These are phyloP conservation scores for Acanthacorydalis orientalis DNA, from an alignment of 2,888 invertebrate species.

Conservation along the genomic window DNA sequence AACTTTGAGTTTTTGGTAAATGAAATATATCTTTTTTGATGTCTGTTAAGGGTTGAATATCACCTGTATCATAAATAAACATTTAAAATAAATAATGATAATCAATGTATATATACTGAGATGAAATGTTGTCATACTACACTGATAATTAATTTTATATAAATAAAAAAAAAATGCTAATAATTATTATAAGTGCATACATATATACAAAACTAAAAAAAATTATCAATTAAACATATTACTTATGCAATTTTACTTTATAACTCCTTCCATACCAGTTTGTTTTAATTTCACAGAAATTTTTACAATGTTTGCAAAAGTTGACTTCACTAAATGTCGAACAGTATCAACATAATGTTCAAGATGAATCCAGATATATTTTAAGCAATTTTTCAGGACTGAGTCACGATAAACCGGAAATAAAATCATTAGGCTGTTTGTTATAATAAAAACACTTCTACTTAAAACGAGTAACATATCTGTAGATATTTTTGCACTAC, in stretches of 20 bases:
- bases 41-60: constrained; percentile 4
- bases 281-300: constrained; percentile 15
- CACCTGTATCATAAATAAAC: constrained; percentile 6
- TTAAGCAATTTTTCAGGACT: constrained; percentile 21
- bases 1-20: constrained; percentile 10
- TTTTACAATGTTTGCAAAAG: constrained; percentile 28
- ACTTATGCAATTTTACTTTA: no score
- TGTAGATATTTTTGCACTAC: no score
- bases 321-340: constrained; percentile 35
- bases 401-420: not conserved
- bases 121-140: no score
- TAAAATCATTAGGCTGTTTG: no score
- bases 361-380: constrained; percentile 38
- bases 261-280: constrained; percentile 17
- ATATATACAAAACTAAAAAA: no score
- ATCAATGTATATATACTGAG: no score
- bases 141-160: no score
- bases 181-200: no score
- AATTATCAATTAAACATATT: no score
- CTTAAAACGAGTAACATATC: no score
- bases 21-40: constrained; percentile 11
- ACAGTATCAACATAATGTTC: constrained; percentile 51
- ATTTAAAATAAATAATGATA: constrained; percentile 19
- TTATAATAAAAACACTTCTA: not conserved
- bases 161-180: no score